Conservation (phyloP, 2,113 vertebrate species). For the Pseudonaja textilis region DNA sequence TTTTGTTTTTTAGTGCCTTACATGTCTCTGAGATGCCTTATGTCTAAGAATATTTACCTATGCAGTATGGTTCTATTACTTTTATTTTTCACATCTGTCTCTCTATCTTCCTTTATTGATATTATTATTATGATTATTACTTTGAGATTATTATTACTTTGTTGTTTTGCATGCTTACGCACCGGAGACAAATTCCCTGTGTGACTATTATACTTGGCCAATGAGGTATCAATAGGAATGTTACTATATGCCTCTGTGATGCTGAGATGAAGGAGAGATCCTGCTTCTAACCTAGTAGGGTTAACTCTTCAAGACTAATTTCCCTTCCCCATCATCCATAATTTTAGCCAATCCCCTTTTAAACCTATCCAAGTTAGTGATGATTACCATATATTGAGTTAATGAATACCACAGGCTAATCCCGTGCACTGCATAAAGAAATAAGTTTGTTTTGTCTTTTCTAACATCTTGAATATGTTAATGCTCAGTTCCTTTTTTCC, state of each 20-base stretch:
- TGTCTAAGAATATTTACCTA: not conserved
- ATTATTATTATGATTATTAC: too few species aligned
- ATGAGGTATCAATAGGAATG: too few species aligned
- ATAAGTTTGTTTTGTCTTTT: not conserved
- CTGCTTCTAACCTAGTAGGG: not conserved
- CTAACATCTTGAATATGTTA: not conserved
- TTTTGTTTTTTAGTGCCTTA: not conserved
- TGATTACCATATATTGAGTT: not conserved
- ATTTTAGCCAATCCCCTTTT: not conserved
- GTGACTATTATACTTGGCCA: too few species aligned
- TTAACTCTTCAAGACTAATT: not conserved
- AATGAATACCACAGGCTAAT: not conserved
- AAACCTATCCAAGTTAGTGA: not conserved
- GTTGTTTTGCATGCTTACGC: too few species aligned
- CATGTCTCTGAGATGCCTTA: not conserved
- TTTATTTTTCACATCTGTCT: not conserved
- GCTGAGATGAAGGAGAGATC: not conserved
- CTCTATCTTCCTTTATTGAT: too few species aligned
- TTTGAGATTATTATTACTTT: too few species aligned
- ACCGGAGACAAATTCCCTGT: too few species aligned
- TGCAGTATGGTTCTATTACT: not conserved
- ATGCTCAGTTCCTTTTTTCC: not conserved
- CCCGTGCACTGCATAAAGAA: not conserved
- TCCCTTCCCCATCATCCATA: not conserved
- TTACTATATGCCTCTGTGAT: not conserved